Evolutionary conservation across 2,113 vertebrate species (phyloP), one percentile per base, ranked within the genome.

Genomic region (Fregata magnificens): DNA sequence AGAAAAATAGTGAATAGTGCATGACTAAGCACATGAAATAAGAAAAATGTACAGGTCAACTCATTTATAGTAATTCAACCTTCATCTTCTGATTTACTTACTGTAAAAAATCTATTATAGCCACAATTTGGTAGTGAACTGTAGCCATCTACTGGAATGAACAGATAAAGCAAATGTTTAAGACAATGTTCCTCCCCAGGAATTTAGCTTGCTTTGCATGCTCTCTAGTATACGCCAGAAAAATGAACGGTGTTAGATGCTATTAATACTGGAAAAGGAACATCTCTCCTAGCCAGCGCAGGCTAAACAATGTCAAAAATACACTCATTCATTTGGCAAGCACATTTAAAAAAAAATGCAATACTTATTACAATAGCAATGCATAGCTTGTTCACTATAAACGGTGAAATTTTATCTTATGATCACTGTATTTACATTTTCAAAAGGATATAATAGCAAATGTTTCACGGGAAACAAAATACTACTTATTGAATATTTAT

Each of bases 71-170:
- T 98, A 97, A 98, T 98, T 98, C 98, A 98, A 97, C 97, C 97
- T 98, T 98, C 98, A 97, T 97, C 86, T 98, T 98, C 98, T 98
- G 98, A 98, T 98, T 98, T 98, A 98, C 98, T 98, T 98, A 98
- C 97, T 98, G 97, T 95, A 97, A 97, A 98, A 98, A 97, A 98
- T 95, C 98, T 97, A 98, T 97, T 96, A 91, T 74, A 97, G 94
- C 91, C 94, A 95, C 97, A 97, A 93, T 98, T 97, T 97, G 79
- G 96, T 98, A 98, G 98, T 98, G 97, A 98, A 98, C 98, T 98
- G 94, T 98, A 98, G 98, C 98, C 98, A 99, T 98, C 98, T 99
- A 98, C 98, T 98, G 98, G 98, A 98, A 98, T 97, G 98, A 98
- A 97, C 62, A 91, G 98, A 96, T 98, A 98, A 96, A 97, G 98